These are phyloP conservation scores for Diaprepes abbreviatus DNA, from an alignment of 2,888 invertebrate genomes.

Conservation along the genomic window DNA sequence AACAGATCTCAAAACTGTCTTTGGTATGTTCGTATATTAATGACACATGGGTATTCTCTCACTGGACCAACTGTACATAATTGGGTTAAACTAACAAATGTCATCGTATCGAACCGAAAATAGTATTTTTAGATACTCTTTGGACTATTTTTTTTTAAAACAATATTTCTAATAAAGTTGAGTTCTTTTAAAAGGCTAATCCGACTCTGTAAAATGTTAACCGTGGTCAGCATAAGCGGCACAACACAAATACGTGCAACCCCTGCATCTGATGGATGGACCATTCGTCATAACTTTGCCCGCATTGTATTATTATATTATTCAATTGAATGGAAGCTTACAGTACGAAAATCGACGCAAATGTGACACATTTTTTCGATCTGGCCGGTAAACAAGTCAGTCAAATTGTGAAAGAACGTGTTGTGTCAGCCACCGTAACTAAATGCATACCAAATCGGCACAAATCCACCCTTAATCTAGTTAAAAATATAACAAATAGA, in stretches of 20 bases:
- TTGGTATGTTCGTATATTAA: too few species aligned
- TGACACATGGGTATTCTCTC: too few species aligned
- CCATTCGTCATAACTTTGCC: slow-evolving; percentile 64
- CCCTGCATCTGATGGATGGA: slow-evolving; percentile 64
- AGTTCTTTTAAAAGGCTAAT: slow-evolving; percentile 35
- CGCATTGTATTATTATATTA: slow-evolving; percentile 60
- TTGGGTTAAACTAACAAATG: too few species aligned
- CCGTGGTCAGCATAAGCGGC: slow-evolving; percentile 46
- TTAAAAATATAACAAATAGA: slow-evolving; percentile 20
- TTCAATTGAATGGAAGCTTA: slow-evolving; percentile 36
- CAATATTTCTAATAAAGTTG: too few species aligned
- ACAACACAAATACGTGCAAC: slow-evolving; percentile 36
- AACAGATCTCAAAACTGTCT: too few species aligned
- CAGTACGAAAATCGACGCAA: slow-evolving; percentile 62
- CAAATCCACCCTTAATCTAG: slow-evolving; percentile 30
- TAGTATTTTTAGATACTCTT: too few species aligned
- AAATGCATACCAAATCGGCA: slow-evolving; percentile 50
- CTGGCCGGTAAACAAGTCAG: slow-evolving; percentile 63
- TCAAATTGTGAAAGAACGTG: slow-evolving; percentile 36
- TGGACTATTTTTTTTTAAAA: too few species aligned
- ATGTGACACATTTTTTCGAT: slow-evolving; percentile 63
- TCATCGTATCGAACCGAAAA: too few species aligned
- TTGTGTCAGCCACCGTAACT: slow-evolving; percentile 55
- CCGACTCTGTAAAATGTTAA: slow-evolving; percentile 53
- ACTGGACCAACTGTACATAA: too few species aligned